These are phyloP conservation scores for Chymomyza caudatula DNA, from an alignment of 2,888 invertebrate genomes.

Conservation along the genomic window DNA sequence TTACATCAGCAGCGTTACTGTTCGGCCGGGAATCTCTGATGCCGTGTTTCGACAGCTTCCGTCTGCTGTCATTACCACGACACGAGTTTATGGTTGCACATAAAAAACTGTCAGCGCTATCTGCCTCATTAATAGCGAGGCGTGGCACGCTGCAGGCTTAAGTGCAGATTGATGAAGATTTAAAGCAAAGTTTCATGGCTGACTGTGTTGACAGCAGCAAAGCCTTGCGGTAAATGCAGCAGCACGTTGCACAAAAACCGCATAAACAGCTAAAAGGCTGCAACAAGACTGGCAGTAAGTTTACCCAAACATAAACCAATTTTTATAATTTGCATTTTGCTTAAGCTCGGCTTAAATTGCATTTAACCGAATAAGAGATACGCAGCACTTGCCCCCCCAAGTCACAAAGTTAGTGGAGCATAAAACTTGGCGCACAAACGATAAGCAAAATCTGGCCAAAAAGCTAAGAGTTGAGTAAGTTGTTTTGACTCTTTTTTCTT, in stretches of 20 bases:
- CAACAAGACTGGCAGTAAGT: not conserved
- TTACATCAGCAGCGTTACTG: slow-evolving; percentile 2
- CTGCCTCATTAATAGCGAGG: slow-evolving; percentile 32
- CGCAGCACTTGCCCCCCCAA: not conserved
- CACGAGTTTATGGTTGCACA: slow-evolving; percentile 31
- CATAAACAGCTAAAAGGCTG: slow-evolving; percentile 1
- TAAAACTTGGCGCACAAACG: slow-evolving; percentile 7
- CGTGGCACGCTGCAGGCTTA: slow-evolving; percentile 10
- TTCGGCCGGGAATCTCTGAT: not conserved
- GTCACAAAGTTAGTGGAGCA: slow-evolving; percentile 29
- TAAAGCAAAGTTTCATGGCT: slow-evolving; percentile 19
- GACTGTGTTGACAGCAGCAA: not conserved
- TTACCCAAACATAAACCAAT: slow-evolving; percentile 37
- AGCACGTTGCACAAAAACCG: slow-evolving; percentile 8
- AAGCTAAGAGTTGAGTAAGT: not conserved
- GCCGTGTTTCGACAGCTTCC: not conserved
- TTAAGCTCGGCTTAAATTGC: not conserved
- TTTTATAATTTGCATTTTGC: slow-evolving; percentile 26
- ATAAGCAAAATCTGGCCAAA: not conserved
- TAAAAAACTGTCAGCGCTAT: slow-evolving; percentile 20
- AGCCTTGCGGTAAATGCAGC: slow-evolving; percentile 25
- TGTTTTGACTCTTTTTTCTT: too few species aligned
- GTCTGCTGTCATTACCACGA: not conserved
- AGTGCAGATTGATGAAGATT: slow-evolving; percentile 37
- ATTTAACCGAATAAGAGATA: not conserved